Evolutionary conservation across 2,113 vertebrate species (phyloP), one percentile per base, ranked within the genome.

Genomic region (Andinoacara biseriatus): DNA sequence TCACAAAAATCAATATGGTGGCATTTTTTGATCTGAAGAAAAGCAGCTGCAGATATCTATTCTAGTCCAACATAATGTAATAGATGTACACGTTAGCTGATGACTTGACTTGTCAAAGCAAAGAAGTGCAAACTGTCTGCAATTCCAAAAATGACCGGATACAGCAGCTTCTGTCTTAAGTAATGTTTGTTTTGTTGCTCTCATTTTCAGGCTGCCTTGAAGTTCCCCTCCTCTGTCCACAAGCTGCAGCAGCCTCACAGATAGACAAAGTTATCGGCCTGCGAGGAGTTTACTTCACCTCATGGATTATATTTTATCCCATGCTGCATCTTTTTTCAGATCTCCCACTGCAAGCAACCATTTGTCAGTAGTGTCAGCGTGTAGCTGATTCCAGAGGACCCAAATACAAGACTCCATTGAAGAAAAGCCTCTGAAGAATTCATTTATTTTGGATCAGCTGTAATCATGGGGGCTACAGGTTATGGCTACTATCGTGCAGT

Each of bases 401-500:
- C 33, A 14, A 43, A 80, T 5, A 76, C n/a, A 61, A 69, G 60
- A 58, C 40, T 35, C 10, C 5, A 17, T 40, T 77, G 69, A 78
- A 58, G 43, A 46, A 33, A 67, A 56, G 33, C 38, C 52, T 76
- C 26, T 26, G 22, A 75, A 56, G 57, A 60, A 17, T 46, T 46
- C 5, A 15, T 46, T 46, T 46, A 1, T 49, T 58, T 61, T 7
- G 46, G 15, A 26, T 46, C 2, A 3, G 46, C 38, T 76, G 75
- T 18, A 78, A 83, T 62, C 89, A 98, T 98, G 97, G 96, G 90
- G 5, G 85, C 90, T 52, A 89, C 90, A 20, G 91, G 94, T 33
- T 99, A 99, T 3, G 86, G 95, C 86, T 96, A 96, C 84, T 97
- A 99, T 15, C 97, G 97, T 1, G 22, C 90, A 0, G 90, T 94